A percentile compares a stretch with the other conserved stretches of the same genome.
Conservation (phyloP, 2,888 invertebrate species). For the Pachymerium ferrugineum region DNA sequence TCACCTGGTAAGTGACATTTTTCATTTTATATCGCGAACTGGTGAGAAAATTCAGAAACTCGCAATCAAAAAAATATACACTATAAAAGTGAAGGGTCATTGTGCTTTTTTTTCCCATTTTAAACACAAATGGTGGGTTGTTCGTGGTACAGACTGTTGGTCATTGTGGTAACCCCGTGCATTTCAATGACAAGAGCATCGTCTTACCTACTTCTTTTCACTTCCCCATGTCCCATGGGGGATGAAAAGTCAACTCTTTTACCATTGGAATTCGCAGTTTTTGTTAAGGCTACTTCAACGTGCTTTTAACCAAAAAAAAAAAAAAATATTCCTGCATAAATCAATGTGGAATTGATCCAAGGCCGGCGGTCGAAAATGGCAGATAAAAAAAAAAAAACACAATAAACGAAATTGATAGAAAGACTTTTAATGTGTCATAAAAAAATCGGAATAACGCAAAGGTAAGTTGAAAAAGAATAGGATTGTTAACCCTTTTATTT, state of each 20-base stretch:
- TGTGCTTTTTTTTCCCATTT: neutral
- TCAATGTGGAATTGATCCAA: neutral
- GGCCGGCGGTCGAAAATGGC: too few relatives aligned
- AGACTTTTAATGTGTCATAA: too few relatives aligned
- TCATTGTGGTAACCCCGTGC: conserved; percentile 14
- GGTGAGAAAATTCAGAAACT: too few relatives aligned
- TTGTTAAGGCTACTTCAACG: neutral
- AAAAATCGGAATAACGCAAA: too few relatives aligned
- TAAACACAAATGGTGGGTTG: neutral
- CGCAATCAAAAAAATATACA: too few relatives aligned
- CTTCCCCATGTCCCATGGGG: conserved; percentile 6
- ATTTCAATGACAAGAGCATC: conserved; percentile 24
- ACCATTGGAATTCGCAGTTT: neutral
- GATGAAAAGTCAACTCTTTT: conserved; percentile 20
- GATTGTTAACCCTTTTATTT: neutral
- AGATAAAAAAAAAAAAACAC: too few relatives aligned
- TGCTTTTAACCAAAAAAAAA: neutral
- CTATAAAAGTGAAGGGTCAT: too few relatives aligned
- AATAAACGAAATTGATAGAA: too few relatives aligned
- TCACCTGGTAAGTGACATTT: too few relatives aligned
- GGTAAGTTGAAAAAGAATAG: neutral
- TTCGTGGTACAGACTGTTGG: conserved; percentile 4
- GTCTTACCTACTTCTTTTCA: conserved; percentile 17
- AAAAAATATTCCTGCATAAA: neutral
- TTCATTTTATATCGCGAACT: too few relatives aligned